These are phyloP conservation scores for Athalia rosae DNA, from an alignment of 2,888 invertebrate species.

Conservation along the genomic window DNA sequence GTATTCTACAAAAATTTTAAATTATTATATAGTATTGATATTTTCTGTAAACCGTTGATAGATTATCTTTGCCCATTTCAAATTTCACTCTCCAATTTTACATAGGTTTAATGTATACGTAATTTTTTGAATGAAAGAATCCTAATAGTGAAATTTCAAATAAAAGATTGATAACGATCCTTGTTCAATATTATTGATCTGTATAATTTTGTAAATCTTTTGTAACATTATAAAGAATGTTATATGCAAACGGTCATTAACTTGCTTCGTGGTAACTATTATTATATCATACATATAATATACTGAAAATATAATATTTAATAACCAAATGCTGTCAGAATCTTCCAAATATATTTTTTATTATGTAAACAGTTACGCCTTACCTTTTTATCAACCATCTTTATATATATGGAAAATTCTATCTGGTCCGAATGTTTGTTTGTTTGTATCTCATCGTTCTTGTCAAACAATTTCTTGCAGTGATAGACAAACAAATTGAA, in stretches of 20 bases:
- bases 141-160: background rate
- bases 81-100: background rate
- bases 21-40: slow-evolving; percentile 11
- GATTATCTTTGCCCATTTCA: slow-evolving; percentile 1
- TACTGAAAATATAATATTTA: slow-evolving; percentile 20
- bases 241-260: slow-evolving; percentile 1
- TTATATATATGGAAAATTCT: too few species aligned
- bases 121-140: background rate
- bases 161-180: background rate
- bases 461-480: too few species aligned
- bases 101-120: background rate
- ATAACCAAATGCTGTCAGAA: slow-evolving; percentile 31
- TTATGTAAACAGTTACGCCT: slow-evolving; percentile 3
- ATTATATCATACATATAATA: slow-evolving; percentile 3
- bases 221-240: background rate
- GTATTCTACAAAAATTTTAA: slow-evolving; percentile 13
- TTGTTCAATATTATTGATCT: background rate
- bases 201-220: slow-evolving; percentile 1
- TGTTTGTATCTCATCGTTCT: too few species aligned
- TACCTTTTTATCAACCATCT: too few species aligned
- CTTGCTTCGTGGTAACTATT: slow-evolving; percentile 19
- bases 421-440: too few species aligned
- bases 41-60: slow-evolving; percentile 20
- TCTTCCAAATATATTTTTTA: slow-evolving; percentile 46
- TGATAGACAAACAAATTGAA: too few species aligned